Percentiles rank a stretch among this genome's conserved stretches.
Evolutionary conservation across 2,113 vertebrate species (phyloP).

Genomic region (Ptyas mucosa): DNA sequence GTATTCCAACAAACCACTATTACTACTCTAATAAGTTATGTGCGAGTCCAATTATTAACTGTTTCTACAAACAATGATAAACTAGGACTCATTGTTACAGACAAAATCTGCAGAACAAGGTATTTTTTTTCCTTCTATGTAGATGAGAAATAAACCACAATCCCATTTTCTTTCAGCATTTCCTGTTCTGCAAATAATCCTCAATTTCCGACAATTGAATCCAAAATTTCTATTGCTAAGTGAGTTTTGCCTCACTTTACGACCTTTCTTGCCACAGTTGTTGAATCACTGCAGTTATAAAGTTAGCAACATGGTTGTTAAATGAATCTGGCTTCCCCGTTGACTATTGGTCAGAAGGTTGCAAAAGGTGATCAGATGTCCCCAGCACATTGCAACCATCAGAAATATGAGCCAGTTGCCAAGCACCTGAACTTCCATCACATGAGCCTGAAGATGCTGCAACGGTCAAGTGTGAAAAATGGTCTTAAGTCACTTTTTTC

Average conservation of each 20-base stretch:
- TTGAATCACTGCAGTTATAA: background rate
- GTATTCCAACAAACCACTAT: background rate
- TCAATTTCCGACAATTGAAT: background rate
- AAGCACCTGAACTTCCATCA: background rate
- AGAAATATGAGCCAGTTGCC: too few relatives aligned
- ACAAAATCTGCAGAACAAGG: background rate
- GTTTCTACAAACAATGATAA: background rate
- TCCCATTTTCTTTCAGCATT: background rate
- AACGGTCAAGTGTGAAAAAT: background rate
- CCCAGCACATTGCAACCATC: too few relatives aligned
- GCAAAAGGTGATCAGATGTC: background rate
- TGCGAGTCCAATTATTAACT: background rate
- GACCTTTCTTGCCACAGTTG: background rate
- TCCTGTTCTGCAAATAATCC: background rate
- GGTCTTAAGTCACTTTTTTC: background rate
- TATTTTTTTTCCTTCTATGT: background rate
- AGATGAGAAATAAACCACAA: background rate
- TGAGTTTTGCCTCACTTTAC: background rate
- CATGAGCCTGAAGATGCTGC: background rate
- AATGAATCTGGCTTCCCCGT: background rate
- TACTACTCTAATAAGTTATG: background rate
- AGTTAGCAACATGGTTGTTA: background rate
- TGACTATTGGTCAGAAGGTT: background rate
- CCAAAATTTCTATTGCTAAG: background rate
- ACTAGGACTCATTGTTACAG: background rate